Evolutionary conservation across 1,140 invertebrate genomes (phyloP), one percentile per base, ranked within the genome.

Genomic region (Rhopalosiphum maidis): DNA sequence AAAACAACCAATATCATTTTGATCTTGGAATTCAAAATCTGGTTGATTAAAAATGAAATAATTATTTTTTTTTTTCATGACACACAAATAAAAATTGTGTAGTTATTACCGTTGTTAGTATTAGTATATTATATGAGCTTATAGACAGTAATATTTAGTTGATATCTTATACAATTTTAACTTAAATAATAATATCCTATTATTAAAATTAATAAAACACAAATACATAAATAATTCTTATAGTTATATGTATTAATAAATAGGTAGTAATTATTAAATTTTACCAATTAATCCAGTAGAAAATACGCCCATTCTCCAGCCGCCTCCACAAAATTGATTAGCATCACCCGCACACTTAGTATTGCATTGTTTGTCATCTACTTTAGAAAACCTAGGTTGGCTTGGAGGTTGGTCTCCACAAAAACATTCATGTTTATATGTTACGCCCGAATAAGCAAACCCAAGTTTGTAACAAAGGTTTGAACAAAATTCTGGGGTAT

Each of bases 311-410:
- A 94, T 55, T 55, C 93, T 94, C 89, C 94, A 85, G 41, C 83
- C 55, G 22, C 94, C 94, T 6, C 94, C 94, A 89, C 94, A 94
- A 54, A 82, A 89, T 93, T 94, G 91, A 51, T 93, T 89, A 2
- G 85, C 21, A 51, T 94, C 94, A 6, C 94, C 94, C 2, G 88
- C 60, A 93, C 94, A 94, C 83, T 94, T 93, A 0, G 87, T 85
- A 54, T 93, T 86, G 48, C 94, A 94, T 48, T 94, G 93, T n/a
- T 82, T 92, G 21, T 94, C 93, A 21, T 93, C 82, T 48, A 60
- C 41, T 41, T 90, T 77, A 2, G 91, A 41, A 68, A 90, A 93
- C 9, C 35, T 41, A 22, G 90, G 83, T 23, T 89, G 77, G 18
- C 88, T 90, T 55, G 94, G 93, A 60, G 93, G 48, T 11, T 68